Evolutionary conservation across 64 coral and sea anemone species (phyloP).

Genomic region (Trachythela sp.): DNA sequence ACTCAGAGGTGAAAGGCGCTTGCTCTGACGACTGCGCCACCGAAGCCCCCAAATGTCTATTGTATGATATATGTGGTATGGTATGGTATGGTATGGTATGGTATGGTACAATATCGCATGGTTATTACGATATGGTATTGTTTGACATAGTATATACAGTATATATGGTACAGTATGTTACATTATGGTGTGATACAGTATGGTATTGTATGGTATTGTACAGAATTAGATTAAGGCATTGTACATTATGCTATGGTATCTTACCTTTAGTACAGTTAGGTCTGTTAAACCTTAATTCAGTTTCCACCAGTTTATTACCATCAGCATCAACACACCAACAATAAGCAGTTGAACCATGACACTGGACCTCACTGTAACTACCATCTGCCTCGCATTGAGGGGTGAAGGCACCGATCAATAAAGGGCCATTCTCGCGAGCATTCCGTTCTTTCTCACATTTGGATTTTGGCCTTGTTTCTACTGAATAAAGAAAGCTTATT

Average conservation of each 20-base stretch:
- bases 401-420: constrained; percentile 30
- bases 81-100: no score
- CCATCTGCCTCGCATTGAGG: constrained; percentile 53
- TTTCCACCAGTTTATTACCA: constrained; percentile 19
- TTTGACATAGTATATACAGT: no score
- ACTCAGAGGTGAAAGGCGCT: no score
- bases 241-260: neutral
- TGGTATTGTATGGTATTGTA: no score
- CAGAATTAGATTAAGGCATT: neutral
- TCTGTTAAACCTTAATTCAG: neutral
- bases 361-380: constrained; percentile 41
- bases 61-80: no score
- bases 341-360: constrained; percentile 16
- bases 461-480: neutral
- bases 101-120: no score
- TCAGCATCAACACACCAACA: constrained; percentile 52
- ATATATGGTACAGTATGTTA: neutral
- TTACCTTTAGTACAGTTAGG: constrained; percentile 1
- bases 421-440: constrained; percentile 22
- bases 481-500: neutral
- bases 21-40: no score
- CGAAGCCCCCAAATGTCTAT: no score
- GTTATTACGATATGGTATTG: no score
- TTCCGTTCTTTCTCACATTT: constrained; percentile 1
- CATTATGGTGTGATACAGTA: no score